Evolutionary conservation across 2,797 vertebrate genomes (phyloP).

Genomic region (Silurus lanzhouensis): DNA sequence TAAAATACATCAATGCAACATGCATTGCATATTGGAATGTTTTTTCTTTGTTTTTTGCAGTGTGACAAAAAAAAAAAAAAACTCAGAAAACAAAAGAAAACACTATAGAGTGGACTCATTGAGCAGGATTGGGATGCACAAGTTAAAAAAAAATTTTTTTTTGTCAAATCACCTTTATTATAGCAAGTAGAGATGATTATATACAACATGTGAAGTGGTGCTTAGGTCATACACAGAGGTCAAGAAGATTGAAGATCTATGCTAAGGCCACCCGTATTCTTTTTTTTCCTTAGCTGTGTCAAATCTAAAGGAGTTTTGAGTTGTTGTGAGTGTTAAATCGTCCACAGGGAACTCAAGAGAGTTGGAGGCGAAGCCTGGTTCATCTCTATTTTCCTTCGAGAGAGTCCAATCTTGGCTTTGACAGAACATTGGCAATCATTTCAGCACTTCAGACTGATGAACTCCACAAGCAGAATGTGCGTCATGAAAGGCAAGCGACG

Average conservation of each 20-base stretch:
- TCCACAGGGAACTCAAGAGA: conserved; percentile 38
- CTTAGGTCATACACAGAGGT: not conserved
- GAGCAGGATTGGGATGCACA: not conserved
- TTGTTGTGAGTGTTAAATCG: conserved; percentile 31
- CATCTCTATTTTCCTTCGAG: conserved; percentile 45
- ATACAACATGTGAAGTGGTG: not conserved
- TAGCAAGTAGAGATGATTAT: not conserved
- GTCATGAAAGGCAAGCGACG: conserved; percentile 58
- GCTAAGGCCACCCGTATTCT: not conserved
- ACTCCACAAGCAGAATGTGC: conserved; percentile 62
- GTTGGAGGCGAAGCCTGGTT: not conserved
- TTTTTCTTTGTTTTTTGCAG: not conserved
- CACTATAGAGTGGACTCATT: not conserved
- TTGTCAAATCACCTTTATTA: not conserved
- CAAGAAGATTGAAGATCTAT: not conserved
- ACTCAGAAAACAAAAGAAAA: not conserved
- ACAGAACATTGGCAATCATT: conserved; percentile 69
- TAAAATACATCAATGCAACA: too few relatives aligned
- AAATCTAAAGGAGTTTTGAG: conserved; percentile 2
- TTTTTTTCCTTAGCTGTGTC: not conserved
- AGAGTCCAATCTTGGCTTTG: conserved; percentile 56
- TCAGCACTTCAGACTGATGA: conserved; percentile 72
- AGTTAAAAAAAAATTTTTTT: not conserved
- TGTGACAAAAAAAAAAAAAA: too few relatives aligned
- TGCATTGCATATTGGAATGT: not conserved